Base-by-base conservation (phyloP, 2,888 invertebrate genomes). In the Phyllotreta striolata region DNA sequence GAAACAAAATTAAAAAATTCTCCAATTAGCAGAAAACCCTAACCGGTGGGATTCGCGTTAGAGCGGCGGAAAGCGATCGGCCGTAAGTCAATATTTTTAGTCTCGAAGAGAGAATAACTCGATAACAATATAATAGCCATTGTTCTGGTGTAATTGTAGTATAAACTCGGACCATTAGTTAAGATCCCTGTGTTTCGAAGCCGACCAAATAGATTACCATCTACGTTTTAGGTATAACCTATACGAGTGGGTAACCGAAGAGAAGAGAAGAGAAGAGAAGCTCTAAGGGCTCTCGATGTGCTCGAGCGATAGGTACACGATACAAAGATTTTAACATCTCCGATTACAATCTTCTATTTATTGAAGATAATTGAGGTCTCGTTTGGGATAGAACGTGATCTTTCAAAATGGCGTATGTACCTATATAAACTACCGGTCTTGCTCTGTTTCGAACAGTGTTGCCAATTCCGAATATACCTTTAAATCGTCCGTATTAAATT, bases 101-200 rank as follows among this genome's bases (percentile, higher is more conserved):
- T 24, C 24, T 78, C 73, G 72, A 65, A 65, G 59, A 75, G 74
- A 66, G 61, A 75, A 74, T 76, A 77, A 77, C 78, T 77, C 79
- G 80, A 80, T 80, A 80, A 80, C 80, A 80, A 80, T 80, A 80
- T 80, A 80, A 80, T 80, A 78, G 80, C 79, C 77, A 81, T 81
- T 81, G 81, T 81, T 80, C 79, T 75, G 24, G 75, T 66, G 80
- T 80, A 80, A 80, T 81, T 81, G 81, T 80, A 78, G 79, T 77
- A 77, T 79, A 77, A 76, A 78, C 64, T 64, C 62, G 77, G 76
- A 75, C 79, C 79, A 80, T 80, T 80, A 79, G 78, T 81, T 80
- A 79, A 71, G 64, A 62, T 63, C 70, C 71, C 49, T 65, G 58
- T 65, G 65, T 65, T 24, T 24, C 24, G 61, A 47, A 62, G 62